Percentiles rank a stretch among this genome's conserved stretches.
These are phyloP conservation scores for Sebastes taczanowskii DNA, from an alignment of 2,797 vertebrate species.

Conservation along the genomic window DNA sequence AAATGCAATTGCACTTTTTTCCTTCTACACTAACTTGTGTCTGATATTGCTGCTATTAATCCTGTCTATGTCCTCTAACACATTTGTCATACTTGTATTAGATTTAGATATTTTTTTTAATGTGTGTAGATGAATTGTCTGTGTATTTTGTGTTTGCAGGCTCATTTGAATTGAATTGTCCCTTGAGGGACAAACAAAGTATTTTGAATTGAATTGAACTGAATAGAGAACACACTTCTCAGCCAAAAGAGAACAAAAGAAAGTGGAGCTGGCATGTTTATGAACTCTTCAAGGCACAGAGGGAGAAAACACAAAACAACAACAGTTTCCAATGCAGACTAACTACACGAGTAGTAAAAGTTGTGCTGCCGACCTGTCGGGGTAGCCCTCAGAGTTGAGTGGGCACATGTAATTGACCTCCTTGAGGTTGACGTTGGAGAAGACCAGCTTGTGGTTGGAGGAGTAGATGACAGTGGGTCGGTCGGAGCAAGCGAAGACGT, in stretches of 20 bases:
- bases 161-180: too few relatives aligned
- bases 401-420: conserved; percentile 99
- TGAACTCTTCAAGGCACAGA: not conserved
- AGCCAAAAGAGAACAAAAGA: conserved; percentile 2
- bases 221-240: not conserved
- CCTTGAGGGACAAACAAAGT: too few relatives aligned
- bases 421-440: conserved; percentile 99
- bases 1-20: too few relatives aligned
- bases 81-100: too few relatives aligned
- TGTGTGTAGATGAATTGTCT: too few relatives aligned
- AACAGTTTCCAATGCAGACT: not conserved
- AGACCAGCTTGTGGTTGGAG: conserved; percentile 99
- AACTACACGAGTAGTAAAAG: not conserved
- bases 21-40: too few relatives aligned
- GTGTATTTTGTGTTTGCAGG: too few relatives aligned
- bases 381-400: conserved; percentile 97
- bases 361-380: conserved; percentile 88
- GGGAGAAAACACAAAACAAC: not conserved
- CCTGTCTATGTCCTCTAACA: too few relatives aligned
- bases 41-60: too few relatives aligned
- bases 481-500: conserved; percentile 98
- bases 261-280: not conserved
- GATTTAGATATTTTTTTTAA: too few relatives aligned
- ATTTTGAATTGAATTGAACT: too few relatives aligned
- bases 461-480: conserved; percentile 99